Evolutionary conservation across 2,888 invertebrate genomes (phyloP).

Genomic region (Mellilla xanthometata): DNA sequence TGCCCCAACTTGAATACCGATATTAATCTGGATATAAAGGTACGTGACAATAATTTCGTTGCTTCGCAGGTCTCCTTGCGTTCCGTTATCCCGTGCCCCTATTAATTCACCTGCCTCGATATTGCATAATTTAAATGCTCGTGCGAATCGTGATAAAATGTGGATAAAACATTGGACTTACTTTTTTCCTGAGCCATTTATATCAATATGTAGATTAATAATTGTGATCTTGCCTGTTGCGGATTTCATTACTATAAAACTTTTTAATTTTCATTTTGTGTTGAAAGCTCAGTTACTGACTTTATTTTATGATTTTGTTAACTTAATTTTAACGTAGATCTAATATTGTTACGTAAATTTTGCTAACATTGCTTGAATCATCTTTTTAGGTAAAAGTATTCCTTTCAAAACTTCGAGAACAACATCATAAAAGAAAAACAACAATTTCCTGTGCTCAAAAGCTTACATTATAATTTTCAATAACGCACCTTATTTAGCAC

Average conservation of each 20-base stretch:
- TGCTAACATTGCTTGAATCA: too few relatives aligned
- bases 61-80: constrained; percentile 21
- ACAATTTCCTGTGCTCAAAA: background rate
- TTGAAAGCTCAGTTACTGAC: too few relatives aligned
- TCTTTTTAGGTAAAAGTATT: too few relatives aligned
- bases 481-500: constrained; percentile 4
- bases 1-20: constrained; percentile 29
- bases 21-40: constrained; percentile 31
- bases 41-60: constrained; percentile 29
- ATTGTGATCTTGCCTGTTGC: too few relatives aligned
- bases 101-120: constrained; percentile 10
- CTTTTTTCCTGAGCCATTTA: too few relatives aligned
- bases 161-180: too few relatives aligned
- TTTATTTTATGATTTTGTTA: too few relatives aligned
- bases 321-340: too few relatives aligned
- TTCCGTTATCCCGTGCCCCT: constrained; percentile 15
- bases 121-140: constrained; percentile 15
- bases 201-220: too few relatives aligned
- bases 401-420: too few relatives aligned
- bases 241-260: background rate
- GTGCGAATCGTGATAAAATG: background rate
- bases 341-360: too few relatives aligned
- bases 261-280: too few relatives aligned
- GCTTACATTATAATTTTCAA: constrained; percentile 3
- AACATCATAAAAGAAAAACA: background rate